Evolutionary conservation across 2,888 invertebrate genomes (phyloP).

Genomic region (Polylopha cassiicola): DNA sequence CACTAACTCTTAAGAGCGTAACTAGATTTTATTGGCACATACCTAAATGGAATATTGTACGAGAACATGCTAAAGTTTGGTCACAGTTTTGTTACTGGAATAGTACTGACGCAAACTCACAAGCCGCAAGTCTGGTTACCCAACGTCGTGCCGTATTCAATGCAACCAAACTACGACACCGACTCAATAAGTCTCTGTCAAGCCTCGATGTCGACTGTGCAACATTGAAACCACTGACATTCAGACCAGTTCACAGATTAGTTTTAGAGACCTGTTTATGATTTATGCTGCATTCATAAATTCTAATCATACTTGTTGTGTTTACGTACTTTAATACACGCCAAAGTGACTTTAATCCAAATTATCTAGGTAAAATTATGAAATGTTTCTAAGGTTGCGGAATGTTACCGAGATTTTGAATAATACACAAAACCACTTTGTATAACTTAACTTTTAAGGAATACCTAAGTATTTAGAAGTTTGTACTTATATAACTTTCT

Average conservation of each 20-base stretch:
- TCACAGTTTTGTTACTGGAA: too few relatives aligned
- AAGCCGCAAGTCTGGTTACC: slow-evolving; percentile 5
- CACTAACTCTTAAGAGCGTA: too few relatives aligned
- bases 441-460: slow-evolving; percentile 14
- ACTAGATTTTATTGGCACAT: too few relatives aligned
- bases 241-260: slow-evolving; percentile 18
- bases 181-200: slow-evolving; percentile 15
- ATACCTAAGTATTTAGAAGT: slow-evolving; percentile 14
- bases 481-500: slow-evolving; percentile 17
- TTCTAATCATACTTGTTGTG: slow-evolving; percentile 21
- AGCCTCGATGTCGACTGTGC: slow-evolving; percentile 13
- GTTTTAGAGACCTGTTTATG: slow-evolving; percentile 2
- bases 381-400: slow-evolving; percentile 10
- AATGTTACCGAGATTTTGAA: slow-evolving; percentile 8
- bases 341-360: too few relatives aligned
- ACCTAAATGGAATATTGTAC: too few relatives aligned
- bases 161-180: slow-evolving; percentile 20
- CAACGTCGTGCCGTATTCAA: slow-evolving; percentile 10
- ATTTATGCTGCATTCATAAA: slow-evolving; percentile 13
- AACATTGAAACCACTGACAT: slow-evolving; percentile 20
- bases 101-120: slow-evolving; percentile 4
- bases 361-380: slow-evolving; percentile 4
- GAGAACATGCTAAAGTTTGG: too few relatives aligned
- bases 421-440: slow-evolving; percentile 13
- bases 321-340: slow-evolving; percentile 7